Evolutionary conservation across 2,888 invertebrate genomes (phyloP), one percentile per base, ranked within the genome.

Genomic region (Ferrisia virgata): DNA sequence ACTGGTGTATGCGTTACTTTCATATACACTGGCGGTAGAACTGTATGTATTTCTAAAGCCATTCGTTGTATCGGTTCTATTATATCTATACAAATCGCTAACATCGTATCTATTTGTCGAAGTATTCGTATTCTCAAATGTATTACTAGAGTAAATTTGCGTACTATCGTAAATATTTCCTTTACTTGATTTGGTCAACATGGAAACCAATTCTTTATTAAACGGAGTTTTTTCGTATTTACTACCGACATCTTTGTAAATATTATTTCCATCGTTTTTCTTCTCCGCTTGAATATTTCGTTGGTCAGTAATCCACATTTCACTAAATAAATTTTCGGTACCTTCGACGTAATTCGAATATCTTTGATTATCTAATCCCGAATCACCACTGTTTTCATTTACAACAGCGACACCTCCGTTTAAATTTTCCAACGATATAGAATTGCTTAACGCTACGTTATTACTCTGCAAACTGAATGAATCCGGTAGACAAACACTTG

Each of bases 281-380:
- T 78, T 64, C 58, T 58, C 22, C 9, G 43, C 39, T 39, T 28
- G 28, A 18, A n/a, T 11, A 11, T 53, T 84, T 0, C 79, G 76
- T 8, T 84, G 81, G 25, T 85, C 84, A 28, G 84, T 79, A 22
- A 85, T 85, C 69, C 85, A 84, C 58, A 85, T 78, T 13, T 85
- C 79, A 39, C 78, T 85, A 15, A 85, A 79, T 40, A 85, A 80
- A 18, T 53, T 84, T 53, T 85, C 84, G n/a, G 84, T 76, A n/a
- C 69, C 25, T 64, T 81, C 79, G 11, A 85, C 25, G 72, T 84
- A 84, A 9, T 85, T 85, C 1, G 85, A 85, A 69, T 85, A 85
- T 33, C 84, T 78, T 72, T 82, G 78, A 84, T 78, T 58, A 25
- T 85, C 78, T 22, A 53, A 64, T 15, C 53, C 58, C 3, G 80